Conservation (phyloP, 2,797 vertebrate species). For the Sylvia borin region DNA sequence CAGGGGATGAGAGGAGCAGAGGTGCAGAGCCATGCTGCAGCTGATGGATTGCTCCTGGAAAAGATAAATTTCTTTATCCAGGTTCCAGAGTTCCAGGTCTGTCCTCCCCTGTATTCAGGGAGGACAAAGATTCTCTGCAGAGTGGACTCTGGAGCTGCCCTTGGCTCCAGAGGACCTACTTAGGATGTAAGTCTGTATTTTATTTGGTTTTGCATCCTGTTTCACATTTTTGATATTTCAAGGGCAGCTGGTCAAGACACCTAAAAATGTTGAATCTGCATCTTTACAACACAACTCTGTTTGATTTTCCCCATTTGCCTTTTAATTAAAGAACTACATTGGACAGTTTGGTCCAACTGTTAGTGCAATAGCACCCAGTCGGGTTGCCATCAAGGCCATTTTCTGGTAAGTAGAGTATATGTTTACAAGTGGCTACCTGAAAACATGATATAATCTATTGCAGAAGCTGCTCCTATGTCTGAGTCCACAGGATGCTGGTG, state of each 20-base stretch:
- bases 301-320: not conserved
- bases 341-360: not conserved
- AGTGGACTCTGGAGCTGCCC: not conserved
- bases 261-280: not conserved
- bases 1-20: not conserved
- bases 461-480: not conserved
- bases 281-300: not conserved
- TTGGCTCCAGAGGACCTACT: not conserved
- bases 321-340: not conserved
- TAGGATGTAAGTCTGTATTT: not conserved
- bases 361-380: not conserved
- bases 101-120: not conserved
- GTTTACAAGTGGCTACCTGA: not conserved
- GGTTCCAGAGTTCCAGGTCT: not conserved
- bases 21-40: not conserved
- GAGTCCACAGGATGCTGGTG: not conserved
- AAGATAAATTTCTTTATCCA: not conserved
- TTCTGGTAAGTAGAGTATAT: not conserved
- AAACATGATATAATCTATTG: not conserved
- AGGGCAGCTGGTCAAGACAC: not conserved
- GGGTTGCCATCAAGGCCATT: not conserved
- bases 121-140: not conserved
- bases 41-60: not conserved
- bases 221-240: not conserved
- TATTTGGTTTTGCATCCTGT: not conserved